These are phyloP conservation scores for Sorex maritimensis DNA, from an alignment of 2,797 vertebrate species.

Conservation along the genomic window DNA sequence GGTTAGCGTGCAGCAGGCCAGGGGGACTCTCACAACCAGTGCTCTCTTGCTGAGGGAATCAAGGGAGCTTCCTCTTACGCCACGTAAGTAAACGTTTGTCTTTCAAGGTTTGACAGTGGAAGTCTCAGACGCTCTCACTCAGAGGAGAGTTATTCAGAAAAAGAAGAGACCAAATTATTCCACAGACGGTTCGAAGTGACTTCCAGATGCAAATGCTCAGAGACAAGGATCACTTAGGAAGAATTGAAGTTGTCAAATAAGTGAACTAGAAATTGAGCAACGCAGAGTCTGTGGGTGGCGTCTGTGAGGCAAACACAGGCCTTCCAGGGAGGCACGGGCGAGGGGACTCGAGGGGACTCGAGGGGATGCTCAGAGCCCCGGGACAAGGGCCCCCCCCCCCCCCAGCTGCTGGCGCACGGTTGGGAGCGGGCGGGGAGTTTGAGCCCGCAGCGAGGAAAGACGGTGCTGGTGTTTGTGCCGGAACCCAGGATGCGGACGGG, in stretches of 20 bases:
- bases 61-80: background rate
- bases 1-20: no score
- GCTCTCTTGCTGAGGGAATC: no score
- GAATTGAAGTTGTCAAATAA: slow-evolving; percentile 82
- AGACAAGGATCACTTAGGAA: slow-evolving; percentile 69
- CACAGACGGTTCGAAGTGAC: slow-evolving; percentile 24
- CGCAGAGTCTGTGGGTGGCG: slow-evolving; percentile 40
- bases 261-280: slow-evolving; percentile 70
- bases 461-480: background rate
- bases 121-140: slow-evolving; percentile 41
- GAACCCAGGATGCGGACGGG: background rate
- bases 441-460: background rate
- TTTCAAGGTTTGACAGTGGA: slow-evolving; percentile 43
- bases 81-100: slow-evolving; percentile 42
- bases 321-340: slow-evolving; percentile 75
- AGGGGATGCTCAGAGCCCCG: background rate
- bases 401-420: background rate
- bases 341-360: slow-evolving; percentile 38
- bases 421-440: slow-evolving; percentile 53
- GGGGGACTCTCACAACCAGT: no score
- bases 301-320: slow-evolving; percentile 44
- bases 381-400: slow-evolving; percentile 35
- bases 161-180: slow-evolving; percentile 42
- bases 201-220: slow-evolving; percentile 78
- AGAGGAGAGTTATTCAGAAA: slow-evolving; percentile 24